Base-by-base conservation (phyloP, 2,888 invertebrate genomes). In the Uloborus plumipes region DNA sequence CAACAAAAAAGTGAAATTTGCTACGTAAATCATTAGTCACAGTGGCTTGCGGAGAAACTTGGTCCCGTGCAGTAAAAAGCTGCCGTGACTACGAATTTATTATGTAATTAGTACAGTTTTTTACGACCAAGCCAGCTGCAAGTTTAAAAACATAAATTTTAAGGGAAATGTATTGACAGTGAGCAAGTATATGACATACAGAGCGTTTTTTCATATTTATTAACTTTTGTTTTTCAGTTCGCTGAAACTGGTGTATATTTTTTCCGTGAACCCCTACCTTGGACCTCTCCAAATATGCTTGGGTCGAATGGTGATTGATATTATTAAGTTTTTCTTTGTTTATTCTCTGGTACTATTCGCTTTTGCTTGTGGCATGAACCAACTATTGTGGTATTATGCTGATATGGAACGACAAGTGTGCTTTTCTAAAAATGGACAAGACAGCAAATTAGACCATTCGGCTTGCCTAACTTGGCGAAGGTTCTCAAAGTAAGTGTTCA, bases 321-420 rank as follows among this genome's bases (percentile, higher is more conserved):
- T 92, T 75, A 89, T 92, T 87, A 92, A 92, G 87, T 92, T 92
- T 88, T 90, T 91, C 87, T 90, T 91, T 87, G 90, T 92, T 84
- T 91, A 91, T 88, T 88, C 91, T 61, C 87, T 91, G 80, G 91
- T 91, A 73, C 88, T 92, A 53, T 92, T 92, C 86, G 91, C 92
- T 49, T 92, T 92, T 87, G 91, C 92, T 13, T 92, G 92, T 87
- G 92, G 92, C 87, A 88, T 92, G 86, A 92, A 98, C 90, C 98
- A 99, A 89, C 88, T 92, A 70, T 92, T 98, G 73, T 98, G 98
- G 98, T 96, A 96, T 88, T 96, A 95, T 88, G 95, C 90, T 47
- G 89, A 89, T 83, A 86, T 89, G 86, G 90, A 89, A 86, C 88
- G 87, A 71, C 85, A 86, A 69, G 77, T 82, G 14, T 87, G 87